Evolutionary conservation across 2,113 vertebrate genomes (phyloP), one percentile per base, ranked within the genome.

Genomic region (Progne subis): DNA sequence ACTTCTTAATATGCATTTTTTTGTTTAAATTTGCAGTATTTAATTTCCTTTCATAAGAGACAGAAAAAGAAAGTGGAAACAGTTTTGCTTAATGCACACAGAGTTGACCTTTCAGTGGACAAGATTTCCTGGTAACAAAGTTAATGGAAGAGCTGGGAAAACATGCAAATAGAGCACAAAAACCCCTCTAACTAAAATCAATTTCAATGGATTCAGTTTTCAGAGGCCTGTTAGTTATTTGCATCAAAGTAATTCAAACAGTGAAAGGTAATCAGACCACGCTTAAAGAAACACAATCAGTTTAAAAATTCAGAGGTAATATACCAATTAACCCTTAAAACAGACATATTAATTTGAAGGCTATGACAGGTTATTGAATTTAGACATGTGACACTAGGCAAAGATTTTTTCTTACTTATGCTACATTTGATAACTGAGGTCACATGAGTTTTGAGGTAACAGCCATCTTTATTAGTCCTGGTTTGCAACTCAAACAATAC

Each of bases 171-270:
- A 60, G 68, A 91, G 46, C 53, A 91, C 72, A 67, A 20, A 87
- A 56, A 11, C 1, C 69, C 80, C 84, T 86, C 77, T 46, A 88
- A 80, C 87, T 88, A 95, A 96, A 95, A 95, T 94, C 82, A 86
- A 93, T 96, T 74, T 17, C 47, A 71, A 94, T 19, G 69, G 91
- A 94, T 75, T 76, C 56, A 41, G 56, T 94, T 88, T 96, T 57
- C 82, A 84, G 77, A 89, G 49, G 26, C 28, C 88, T 90, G 55
- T 37, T 83, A 88, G 72, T 50, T 46, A 90, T 76, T 64, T 52
- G 28, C 46, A 86, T 75, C 68, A 82, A 78, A 88, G 56, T 63
- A 86, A 81, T 41, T 77, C 24, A 80, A 86, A 84, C 47, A 61
- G 56, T 67, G 65, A 68, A 86, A 94, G 87, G 82, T 44, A 82